phyloP scores from a whole-genome alignment of 2,113 vertebrate species.

The Ptychochromis oligacanthus region DNA sequence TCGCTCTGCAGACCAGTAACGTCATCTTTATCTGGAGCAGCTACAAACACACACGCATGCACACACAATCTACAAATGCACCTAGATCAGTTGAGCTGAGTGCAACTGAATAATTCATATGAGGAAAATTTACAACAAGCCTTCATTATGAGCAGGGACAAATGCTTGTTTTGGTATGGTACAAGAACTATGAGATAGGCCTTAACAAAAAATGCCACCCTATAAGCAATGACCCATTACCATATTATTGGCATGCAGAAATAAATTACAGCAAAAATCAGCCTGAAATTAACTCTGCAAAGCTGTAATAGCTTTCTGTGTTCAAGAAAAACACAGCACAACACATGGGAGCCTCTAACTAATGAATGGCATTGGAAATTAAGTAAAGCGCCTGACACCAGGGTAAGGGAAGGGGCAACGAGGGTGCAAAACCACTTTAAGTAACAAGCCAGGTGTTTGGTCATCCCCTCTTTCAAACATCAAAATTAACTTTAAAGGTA shows the following conservation, averaged over 20 bases:
- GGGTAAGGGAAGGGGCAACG: background rate
- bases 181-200: slow-evolving; percentile 23
- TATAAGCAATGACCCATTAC: slow-evolving; percentile 46
- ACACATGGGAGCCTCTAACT: background rate
- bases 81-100: slow-evolving; percentile 55
- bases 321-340: background rate
- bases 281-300: slow-evolving; percentile 33
- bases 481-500: background rate
- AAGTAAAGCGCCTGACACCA: background rate
- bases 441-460: background rate
- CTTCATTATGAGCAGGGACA: slow-evolving; percentile 41
- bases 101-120: slow-evolving; percentile 71
- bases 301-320: slow-evolving; percentile 25
- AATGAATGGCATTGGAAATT: background rate
- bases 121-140: slow-evolving; percentile 47
- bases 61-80: slow-evolving; percentile 47
- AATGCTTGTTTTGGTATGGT: slow-evolving; percentile 39
- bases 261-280: slow-evolving; percentile 37
- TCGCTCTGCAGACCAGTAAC: slow-evolving; percentile 45
- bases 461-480: background rate
- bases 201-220: slow-evolving; percentile 36
- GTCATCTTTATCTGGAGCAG: slow-evolving; percentile 55
- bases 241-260: slow-evolving; percentile 41
- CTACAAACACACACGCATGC: slow-evolving; percentile 44
- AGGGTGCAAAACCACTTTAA: no score